Conservation (phyloP, 2,888 invertebrate genomes). For the Plebejus anna region DNA sequence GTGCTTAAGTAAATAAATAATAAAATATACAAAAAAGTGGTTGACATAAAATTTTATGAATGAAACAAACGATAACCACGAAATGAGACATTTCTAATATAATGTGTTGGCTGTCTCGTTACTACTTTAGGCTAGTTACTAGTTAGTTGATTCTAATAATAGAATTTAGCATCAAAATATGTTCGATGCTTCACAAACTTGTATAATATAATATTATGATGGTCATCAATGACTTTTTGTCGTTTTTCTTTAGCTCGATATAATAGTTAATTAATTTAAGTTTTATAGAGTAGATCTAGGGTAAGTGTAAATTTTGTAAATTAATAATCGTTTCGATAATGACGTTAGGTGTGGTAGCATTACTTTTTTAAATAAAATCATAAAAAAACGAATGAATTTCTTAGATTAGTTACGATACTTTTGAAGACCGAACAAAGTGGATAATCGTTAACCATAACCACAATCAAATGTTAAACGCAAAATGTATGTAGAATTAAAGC, state of each 20-base stretch:
- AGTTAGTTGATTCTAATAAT: background rate
- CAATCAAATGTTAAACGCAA: conserved; percentile 30
- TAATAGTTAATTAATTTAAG: conserved; percentile 21
- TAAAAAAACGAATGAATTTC: conserved; percentile 27
- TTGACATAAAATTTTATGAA: conserved; percentile 14
- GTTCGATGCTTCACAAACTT: conserved; percentile 31
- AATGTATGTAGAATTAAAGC: conserved; percentile 32
- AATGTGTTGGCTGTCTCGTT: background rate
- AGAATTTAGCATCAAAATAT: conserved; percentile 30
- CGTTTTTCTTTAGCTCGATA: conserved; percentile 22
- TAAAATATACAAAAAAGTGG: conserved; percentile 31
- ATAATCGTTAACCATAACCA: conserved; percentile 33
- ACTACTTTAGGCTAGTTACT: conserved; percentile 24
- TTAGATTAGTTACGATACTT: conserved; percentile 31
- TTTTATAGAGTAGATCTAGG: background rate
- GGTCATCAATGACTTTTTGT: conserved; percentile 8
- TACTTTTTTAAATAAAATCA: conserved; percentile 33
- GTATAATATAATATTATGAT: conserved; percentile 12
- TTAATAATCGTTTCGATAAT: conserved; percentile 8
- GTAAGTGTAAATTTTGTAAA: conserved; percentile 30
- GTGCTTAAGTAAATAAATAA: conserved; percentile 30
- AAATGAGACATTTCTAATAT: conserved; percentile 7
- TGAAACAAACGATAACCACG: background rate
- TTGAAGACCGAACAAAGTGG: conserved; percentile 37
- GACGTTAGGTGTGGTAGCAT: conserved; percentile 27